These are phyloP conservation scores for Oasisia sp. DNA, from an alignment of 2,888 invertebrate genomes.

Conservation along the genomic window DNA sequence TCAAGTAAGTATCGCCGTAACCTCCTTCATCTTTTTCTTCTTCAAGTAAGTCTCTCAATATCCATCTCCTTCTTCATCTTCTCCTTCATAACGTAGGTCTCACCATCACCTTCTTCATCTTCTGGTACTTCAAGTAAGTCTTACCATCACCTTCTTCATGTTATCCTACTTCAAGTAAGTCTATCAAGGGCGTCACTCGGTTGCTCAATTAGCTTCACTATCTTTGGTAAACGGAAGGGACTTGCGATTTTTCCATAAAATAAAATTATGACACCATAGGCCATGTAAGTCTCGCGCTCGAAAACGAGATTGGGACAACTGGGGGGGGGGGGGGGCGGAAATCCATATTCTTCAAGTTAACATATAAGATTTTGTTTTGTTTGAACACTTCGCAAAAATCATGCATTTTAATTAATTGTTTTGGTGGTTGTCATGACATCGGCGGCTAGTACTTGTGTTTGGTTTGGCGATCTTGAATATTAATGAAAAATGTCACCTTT, in stretches of 20 bases:
- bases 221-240: neutral
- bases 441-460: no score
- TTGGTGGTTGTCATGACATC: no score
- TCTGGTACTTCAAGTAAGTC: constrained; percentile 63
- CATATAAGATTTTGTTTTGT: no score
- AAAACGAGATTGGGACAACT: no score
- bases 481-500: no score
- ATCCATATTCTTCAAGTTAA: no score
- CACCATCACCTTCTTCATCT: constrained; percentile 65
- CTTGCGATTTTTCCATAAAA: neutral
- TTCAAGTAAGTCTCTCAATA: constrained; percentile 61
- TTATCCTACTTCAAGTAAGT: constrained; percentile 68
- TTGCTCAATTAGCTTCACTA: neutral
- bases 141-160: constrained; percentile 65
- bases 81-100: constrained; percentile 63
- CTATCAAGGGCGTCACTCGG: neutral
- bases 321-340: no score
- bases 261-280: neutral
- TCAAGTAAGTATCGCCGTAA: constrained; percentile 57
- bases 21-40: constrained; percentile 66
- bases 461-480: no score
- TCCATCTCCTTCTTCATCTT: constrained; percentile 65
- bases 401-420: no score
- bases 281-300: neutral
- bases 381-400: no score